phyloP scores from a whole-genome alignment of 2,113 vertebrate species.

The Alethe castanea region DNA sequence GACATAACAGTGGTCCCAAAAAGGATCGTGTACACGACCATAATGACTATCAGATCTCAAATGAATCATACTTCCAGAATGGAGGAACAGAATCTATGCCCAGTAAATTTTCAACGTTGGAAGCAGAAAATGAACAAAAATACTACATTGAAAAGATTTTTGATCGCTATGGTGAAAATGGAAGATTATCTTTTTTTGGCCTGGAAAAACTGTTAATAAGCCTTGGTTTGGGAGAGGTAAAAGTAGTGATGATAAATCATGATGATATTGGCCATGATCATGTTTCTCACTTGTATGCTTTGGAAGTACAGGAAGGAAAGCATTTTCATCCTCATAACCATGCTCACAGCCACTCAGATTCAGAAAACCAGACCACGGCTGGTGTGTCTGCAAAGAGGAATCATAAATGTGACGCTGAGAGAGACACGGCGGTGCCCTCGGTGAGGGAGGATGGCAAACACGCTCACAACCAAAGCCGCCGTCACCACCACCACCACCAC shows the following conservation, averaged over 20 bases:
- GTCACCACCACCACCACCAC: slow-evolving; percentile 45
- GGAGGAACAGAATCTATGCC: slow-evolving; percentile 51
- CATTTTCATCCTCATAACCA: slow-evolving; percentile 78
- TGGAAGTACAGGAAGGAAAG: slow-evolving; percentile 86
- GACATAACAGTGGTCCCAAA: slow-evolving; percentile 68
- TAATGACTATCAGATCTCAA: slow-evolving; percentile 83
- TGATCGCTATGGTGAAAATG: slow-evolving; percentile 86
- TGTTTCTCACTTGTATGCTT: slow-evolving; percentile 87
- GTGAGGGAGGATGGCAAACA: slow-evolving; percentile 57
- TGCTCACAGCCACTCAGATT: slow-evolving; percentile 56
- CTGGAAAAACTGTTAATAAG: slow-evolving; percentile 90
- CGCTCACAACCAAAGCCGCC: slow-evolving; percentile 41
- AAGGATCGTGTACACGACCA: slow-evolving; percentile 66
- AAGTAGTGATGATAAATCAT: slow-evolving; percentile 86
- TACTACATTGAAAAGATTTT: slow-evolving; percentile 95
- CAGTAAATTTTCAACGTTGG: slow-evolving; percentile 66
- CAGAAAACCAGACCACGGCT: slow-evolving; percentile 69
- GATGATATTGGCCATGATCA: slow-evolving; percentile 93
- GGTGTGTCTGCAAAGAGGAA: slow-evolving; percentile 46
- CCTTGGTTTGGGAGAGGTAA: slow-evolving; percentile 91
- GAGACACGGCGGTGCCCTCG: slow-evolving; percentile 22
- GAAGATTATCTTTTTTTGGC: slow-evolving; percentile 87
- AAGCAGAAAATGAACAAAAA: slow-evolving; percentile 84
- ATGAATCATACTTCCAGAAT: slow-evolving; percentile 76
- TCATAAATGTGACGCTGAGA: slow-evolving; percentile 66